Evolutionary conservation across 2,113 vertebrate genomes (phyloP), one percentile per base, ranked within the genome.

Genomic region (Hippocampus barbouri): DNA sequence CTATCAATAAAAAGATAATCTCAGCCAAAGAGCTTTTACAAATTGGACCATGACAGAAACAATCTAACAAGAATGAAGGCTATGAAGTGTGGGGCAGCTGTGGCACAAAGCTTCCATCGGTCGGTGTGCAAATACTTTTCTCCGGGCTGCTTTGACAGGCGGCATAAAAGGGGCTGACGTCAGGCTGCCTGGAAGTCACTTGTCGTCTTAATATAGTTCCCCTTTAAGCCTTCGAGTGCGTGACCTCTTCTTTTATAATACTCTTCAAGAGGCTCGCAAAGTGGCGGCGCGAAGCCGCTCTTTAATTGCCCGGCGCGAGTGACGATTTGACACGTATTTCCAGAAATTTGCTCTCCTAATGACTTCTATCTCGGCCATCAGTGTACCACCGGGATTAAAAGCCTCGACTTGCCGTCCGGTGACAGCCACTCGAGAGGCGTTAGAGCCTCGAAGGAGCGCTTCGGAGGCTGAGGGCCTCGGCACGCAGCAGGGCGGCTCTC

Each of bases 131-230:
- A 20, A 51, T 51, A 51, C 2, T 4, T 56, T 49, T 18, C 16
- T 16, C 5, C 5, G 1, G 47, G 16, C 47, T 49, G 47, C 47
- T 49, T 59, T 25, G 11, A 27, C n/a, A 59, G 56, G 21, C 9
- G 11, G n/a, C 8, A 3, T 56, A n/a, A 56, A 56, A 56, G 53
- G 23, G 23, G 11, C 21, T 56, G 21, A 23, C 15, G 9, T 10
- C 91, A 91, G 78, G 95, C 88, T 11, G 93, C 95, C 94, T 93
- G 77, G 43, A 90, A 90, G 27, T 77, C 69, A 66, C 75, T 65
- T 69, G 30, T 30, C 34, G 49, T 73, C 27, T 69, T 21, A 15
- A 21, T 30, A 59, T 41, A 76, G 72, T 60, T 59, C 54, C 70
- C 40, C 51, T 59, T 85, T 73, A 80, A 83, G 77, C 81, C 74